Base-by-base conservation (phyloP, 2,888 invertebrate genomes). In the Ochropleura plecta region DNA sequence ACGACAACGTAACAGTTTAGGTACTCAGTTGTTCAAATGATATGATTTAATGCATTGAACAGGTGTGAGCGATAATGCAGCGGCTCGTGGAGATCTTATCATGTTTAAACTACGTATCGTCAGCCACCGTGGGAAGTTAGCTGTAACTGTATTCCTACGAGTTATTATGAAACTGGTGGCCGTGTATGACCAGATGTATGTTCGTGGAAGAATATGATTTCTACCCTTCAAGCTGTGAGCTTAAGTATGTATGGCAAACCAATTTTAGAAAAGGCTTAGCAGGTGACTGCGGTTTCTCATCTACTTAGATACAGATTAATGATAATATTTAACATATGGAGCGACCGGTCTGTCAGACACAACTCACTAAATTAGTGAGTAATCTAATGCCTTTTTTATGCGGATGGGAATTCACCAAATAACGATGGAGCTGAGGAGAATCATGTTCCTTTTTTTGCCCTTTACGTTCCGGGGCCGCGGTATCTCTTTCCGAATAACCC, bases 21-120 rank as follows among this genome's bases (percentile, higher is more conserved):
- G 30, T 16, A 18, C 14, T 46, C 49, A 67, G 57, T 60, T 70
- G 69, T 66, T 64, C 46, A 65, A 71, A 78, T 16, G 62, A 20
- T 10, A 57, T 69, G 49, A 78, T 72, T 80, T 62, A 57, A 30
- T 55, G 67, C 67, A 40, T 42, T 40, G 42, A 44, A 83, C 83
- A 81, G 78, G 78, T 83, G 71, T 18, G 44, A 44, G 64, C 72
- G 72, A 72, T 83, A 78, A 63, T 14, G 44, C 49, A n/a, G 16
- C 20, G 57, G 65, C 73, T 78, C 69, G 83, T 66, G 73, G 30
- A 51, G 79, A 78, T 83, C 62, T 81, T 72, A 78, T 78, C 79
- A 16, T 14, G 18, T 60, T 48, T 48, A 49, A 40, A 60, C 14
- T 74, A 20, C 30, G 49, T 46, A 20, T n/a, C 68, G 83, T 60